A percentile compares a stretch with the other conserved stretches of the same genome.
These are phyloP conservation scores for Diplodus sargus DNA, from an alignment of 2,797 vertebrate species.

Conservation along the genomic window DNA sequence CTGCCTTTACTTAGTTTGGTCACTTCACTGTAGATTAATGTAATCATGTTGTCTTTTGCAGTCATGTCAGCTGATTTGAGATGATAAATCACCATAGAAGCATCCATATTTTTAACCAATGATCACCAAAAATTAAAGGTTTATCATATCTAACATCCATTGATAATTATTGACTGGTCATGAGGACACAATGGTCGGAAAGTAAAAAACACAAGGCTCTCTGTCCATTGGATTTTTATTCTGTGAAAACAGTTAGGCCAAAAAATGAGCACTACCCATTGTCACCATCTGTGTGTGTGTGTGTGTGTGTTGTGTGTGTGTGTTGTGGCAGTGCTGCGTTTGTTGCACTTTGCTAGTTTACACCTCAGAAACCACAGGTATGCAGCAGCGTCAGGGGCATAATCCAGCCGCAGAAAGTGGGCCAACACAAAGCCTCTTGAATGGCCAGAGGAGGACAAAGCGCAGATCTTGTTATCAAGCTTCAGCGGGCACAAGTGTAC, in stretches of 20 bases:
- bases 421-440: conserved; percentile 64
- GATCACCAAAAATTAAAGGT: neutral
- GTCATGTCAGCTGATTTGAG: neutral
- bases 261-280: neutral
- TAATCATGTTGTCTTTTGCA: neutral
- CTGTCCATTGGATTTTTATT: neutral
- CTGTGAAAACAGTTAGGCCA: neutral
- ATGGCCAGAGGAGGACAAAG: conserved; percentile 69
- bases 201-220: neutral
- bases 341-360: conserved; percentile 4
- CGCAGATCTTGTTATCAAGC: conserved; percentile 68
- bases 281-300: neutral
- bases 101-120: neutral
- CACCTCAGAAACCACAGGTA: conserved; percentile 42
- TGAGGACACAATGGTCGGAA: neutral
- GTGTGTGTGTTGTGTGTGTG: conserved; percentile 4
- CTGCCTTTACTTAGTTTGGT: too few species aligned
- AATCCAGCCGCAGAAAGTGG: conserved; percentile 55
- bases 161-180: neutral
- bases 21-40: too few species aligned
- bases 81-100: neutral
- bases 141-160: neutral
- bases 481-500: conserved; percentile 65
- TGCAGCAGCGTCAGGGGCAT: conserved; percentile 12
- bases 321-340: neutral